These are phyloP conservation scores for Scaptomyza pallida DNA, from an alignment of 1,140 invertebrate genomes.

Conservation along the genomic window DNA sequence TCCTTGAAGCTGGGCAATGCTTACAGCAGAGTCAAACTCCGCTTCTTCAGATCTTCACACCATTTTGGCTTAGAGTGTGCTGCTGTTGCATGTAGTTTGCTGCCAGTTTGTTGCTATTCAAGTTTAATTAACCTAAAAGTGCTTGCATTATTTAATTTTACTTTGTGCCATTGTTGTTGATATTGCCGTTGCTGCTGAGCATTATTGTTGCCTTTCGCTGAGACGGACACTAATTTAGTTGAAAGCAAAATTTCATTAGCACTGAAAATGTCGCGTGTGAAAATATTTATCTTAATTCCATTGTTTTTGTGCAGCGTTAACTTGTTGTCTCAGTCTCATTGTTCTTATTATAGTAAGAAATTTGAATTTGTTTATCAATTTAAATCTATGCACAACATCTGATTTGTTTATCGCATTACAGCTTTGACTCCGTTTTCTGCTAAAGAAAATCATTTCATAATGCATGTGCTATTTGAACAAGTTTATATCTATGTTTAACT, in stretches of 20 bases:
- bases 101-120: slow-evolving; percentile 73
- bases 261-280: slow-evolving; percentile 76
- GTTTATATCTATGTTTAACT: no score
- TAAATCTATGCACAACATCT: background rate
- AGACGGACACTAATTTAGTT: slow-evolving; percentile 71
- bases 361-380: background rate
- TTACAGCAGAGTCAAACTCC: background rate
- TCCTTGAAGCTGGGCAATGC: slow-evolving; percentile 16
- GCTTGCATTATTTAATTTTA: slow-evolving; percentile 81
- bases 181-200: slow-evolving; percentile 1
- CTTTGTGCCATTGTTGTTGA: slow-evolving; percentile 59
- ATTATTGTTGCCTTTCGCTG: slow-evolving; percentile 1
- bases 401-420: background rate
- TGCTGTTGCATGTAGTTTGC: slow-evolving; percentile 50
- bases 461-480: no score
- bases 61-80: slow-evolving; percentile 61
- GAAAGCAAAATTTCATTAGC: slow-evolving; percentile 80
- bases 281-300: slow-evolving; percentile 74
- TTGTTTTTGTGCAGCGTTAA: slow-evolving; percentile 62
- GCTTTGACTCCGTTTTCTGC: no score
- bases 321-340: slow-evolving; percentile 5
- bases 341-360: no score
- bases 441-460: no score
- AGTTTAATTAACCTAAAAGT: slow-evolving; percentile 81
- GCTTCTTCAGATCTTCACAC: slow-evolving; percentile 25